phyloP scores from a whole-genome alignment of 2,797 vertebrate genomes.

The Gadopsis bispinosus region DNA sequence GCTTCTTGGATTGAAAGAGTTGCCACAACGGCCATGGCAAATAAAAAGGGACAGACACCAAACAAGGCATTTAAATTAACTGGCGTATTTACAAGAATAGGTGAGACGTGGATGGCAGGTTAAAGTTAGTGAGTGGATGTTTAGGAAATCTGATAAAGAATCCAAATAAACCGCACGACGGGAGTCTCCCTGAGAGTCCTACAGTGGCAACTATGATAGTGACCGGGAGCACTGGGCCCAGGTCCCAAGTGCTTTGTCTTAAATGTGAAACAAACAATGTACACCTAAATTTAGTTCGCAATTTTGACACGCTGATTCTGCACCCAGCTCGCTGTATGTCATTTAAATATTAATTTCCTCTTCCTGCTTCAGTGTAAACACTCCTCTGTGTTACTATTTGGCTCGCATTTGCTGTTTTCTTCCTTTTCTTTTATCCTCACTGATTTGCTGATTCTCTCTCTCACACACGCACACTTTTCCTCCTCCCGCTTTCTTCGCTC shows the following conservation, averaged over 20 bases:
- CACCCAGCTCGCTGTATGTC: slow-evolving; percentile 2
- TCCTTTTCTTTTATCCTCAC: slow-evolving; percentile 47
- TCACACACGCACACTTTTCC: background rate
- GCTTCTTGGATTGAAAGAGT: background rate
- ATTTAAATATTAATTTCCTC: slow-evolving; percentile 64
- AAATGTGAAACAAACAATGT: background rate
- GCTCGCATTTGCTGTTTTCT: slow-evolving; percentile 32
- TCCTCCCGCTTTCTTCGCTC: slow-evolving; percentile 7
- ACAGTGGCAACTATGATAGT: background rate
- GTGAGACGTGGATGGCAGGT: background rate
- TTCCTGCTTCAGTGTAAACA: slow-evolving; percentile 75
- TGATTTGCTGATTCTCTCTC: slow-evolving; percentile 12
- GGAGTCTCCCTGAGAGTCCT: no score
- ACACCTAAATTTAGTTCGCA: background rate
- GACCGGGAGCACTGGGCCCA: background rate
- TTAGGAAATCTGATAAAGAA: background rate
- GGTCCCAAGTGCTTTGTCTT: background rate
- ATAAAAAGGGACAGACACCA: background rate
- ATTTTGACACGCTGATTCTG: slow-evolving; percentile 7
- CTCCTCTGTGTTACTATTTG: slow-evolving; percentile 12
- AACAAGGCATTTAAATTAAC: background rate
- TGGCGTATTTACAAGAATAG: background rate
- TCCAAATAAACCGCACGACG: no score
- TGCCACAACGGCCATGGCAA: background rate
- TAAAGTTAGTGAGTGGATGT: background rate